Base-by-base conservation (phyloP, 2,113 vertebrate species). In the Daubentonia madagascariensis region DNA sequence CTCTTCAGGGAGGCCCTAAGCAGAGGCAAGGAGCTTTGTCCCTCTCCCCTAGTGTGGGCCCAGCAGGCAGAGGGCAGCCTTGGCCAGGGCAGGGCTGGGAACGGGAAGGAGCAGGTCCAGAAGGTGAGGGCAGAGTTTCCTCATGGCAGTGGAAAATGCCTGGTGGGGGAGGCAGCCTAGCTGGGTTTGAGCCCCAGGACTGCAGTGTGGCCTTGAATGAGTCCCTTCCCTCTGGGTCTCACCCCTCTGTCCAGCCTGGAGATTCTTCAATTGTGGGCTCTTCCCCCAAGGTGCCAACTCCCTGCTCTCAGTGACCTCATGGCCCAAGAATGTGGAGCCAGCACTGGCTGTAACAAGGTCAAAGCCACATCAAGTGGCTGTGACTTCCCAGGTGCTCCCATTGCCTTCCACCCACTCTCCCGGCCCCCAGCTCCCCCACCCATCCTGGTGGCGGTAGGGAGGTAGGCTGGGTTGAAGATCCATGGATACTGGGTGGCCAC, bases 321-420 rank as follows among this genome's bases (percentile, higher is more conserved):
- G 16, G 59, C 63, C 85, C 50, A 91, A 76, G 96, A 97, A 97
- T 93, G 92, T 37, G 68, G 37, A 91, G 72, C 50, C 45, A 76
- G 63, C 81, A 28, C 63, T 83, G 52, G 92, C 54, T 81, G 13
- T 57, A 92, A 57, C 48, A 81, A 92, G 57, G 78, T 92, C 88
- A 96, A 89, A 97, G 91, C 73, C 73, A 79, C 48, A 68, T 61
- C 85, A 57, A 50, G 32, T 14, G 37, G 22, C 76, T 80, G 45
- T 45, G 70, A 76, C 70, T 80, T 18, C 48, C 57, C 70, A 76
- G 88, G 73, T 16, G 17, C 43, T 7, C 73, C 40, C 40, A 3
- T 1, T 45, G 89, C 76, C 65, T 89, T 81, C 78, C 1, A 8
- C 37, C 54, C 54, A 9, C 45, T 30, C 48, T 28, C 40, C 40